Percentiles rank a stretch among this genome's conserved stretches.
Evolutionary conservation across 2,797 vertebrate species (phyloP).

Genomic region (Euthynnus affinis): DNA sequence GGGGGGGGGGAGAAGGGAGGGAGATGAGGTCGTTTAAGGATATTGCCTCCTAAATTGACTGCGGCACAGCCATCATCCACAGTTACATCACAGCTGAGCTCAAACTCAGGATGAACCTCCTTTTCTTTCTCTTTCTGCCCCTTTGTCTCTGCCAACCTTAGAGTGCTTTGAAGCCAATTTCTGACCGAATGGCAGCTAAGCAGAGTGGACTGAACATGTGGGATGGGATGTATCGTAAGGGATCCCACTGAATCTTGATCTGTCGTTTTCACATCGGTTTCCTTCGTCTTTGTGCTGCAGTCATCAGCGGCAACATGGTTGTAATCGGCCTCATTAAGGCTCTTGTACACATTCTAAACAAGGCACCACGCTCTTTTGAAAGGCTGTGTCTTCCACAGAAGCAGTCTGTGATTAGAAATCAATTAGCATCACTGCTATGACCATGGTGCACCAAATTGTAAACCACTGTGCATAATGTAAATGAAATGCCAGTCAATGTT

Average conservation of each 20-base stretch:
- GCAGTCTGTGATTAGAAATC: slow-evolving; percentile 13
- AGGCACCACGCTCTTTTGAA: background rate
- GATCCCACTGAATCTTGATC: background rate
- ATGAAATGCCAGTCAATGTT: background rate
- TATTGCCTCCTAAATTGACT: slow-evolving; percentile 77
- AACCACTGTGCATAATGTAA: background rate
- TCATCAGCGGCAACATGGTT: background rate
- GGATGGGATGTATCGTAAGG: background rate
- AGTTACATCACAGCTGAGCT: slow-evolving; percentile 75
- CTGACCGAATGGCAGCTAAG: slow-evolving; percentile 15
- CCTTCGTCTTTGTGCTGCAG: slow-evolving; percentile 19
- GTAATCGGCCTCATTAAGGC: slow-evolving; percentile 33
- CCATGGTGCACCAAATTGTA: slow-evolving; percentile 4
- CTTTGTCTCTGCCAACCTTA: slow-evolving; percentile 51
- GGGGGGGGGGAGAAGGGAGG: slow-evolving; percentile 29
- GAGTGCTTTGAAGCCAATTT: slow-evolving; percentile 38
- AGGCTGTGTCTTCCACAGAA: slow-evolving; percentile 12
- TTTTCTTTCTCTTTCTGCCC: background rate
- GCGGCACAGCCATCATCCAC: slow-evolving; percentile 73
- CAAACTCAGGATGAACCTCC: slow-evolving; percentile 66
- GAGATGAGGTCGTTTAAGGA: slow-evolving; percentile 75
- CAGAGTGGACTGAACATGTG: slow-evolving; percentile 17
- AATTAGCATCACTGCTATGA: slow-evolving; percentile 19
- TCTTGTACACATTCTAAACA: slow-evolving; percentile 14
- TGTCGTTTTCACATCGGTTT: background rate